Conservation (phyloP, 2,113 vertebrate species). For the Eretmochelys imbricata region DNA sequence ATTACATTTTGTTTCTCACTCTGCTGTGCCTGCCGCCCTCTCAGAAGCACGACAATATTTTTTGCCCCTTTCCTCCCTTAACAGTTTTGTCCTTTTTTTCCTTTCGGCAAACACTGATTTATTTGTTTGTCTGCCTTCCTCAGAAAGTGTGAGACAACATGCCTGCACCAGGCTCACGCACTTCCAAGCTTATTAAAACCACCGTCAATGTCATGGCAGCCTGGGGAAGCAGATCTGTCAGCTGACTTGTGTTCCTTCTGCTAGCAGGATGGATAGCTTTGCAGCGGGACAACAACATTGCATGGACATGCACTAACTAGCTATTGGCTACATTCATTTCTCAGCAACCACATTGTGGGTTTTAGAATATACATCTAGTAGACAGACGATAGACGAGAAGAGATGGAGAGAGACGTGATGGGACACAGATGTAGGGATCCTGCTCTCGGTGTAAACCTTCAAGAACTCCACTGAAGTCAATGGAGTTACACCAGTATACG, state of each 20-base stretch:
- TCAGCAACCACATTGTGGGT: background rate
- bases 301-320: background rate
- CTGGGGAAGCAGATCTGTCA: background rate
- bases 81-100: background rate
- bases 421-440: background rate
- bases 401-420: background rate
- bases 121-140: background rate
- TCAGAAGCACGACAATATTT: background rate
- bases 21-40: background rate
- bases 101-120: background rate
- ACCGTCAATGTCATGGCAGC: background rate
- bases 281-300: background rate
- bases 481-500: accelerated
- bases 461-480: background rate
- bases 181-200: slow-evolving; percentile 5
- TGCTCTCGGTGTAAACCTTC: background rate
- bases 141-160: background rate
- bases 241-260: background rate
- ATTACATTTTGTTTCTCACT: background rate
- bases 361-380: background rate
- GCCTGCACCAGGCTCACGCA: background rate
- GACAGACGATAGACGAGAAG: background rate
- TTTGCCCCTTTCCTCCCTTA: background rate
- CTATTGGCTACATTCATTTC: background rate
- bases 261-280: background rate